Evolutionary conservation across 2,888 invertebrate species (phyloP).

Genomic region (Ditula angustiorana): DNA sequence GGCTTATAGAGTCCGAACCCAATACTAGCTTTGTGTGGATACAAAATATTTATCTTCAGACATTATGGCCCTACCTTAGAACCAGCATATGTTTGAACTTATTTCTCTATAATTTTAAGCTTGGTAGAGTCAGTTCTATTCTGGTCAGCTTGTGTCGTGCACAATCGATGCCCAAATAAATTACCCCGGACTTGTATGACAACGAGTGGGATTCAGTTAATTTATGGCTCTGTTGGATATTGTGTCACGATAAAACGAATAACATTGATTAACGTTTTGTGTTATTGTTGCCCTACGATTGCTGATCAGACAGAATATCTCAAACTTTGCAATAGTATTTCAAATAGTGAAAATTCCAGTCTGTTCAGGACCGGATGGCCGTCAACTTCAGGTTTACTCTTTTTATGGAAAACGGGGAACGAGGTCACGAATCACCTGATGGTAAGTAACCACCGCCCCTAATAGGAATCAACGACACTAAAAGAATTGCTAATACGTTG

Average conservation of each 20-base stretch:
- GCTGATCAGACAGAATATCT: no score
- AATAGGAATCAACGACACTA: no score
- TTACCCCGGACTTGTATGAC: slow-evolving; percentile 24
- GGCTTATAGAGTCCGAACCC: background rate
- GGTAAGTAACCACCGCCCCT: no score
- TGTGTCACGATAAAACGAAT: background rate
- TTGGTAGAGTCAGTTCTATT: background rate
- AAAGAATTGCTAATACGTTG: no score
- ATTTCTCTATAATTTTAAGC: background rate
- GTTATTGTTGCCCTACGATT: background rate
- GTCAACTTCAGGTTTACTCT: no score
- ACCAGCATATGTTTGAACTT: background rate
- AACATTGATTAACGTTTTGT: slow-evolving; percentile 1
- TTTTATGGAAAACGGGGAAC: no score
- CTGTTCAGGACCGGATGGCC: no score
- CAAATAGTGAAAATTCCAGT: no score
- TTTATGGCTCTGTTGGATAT: slow-evolving; percentile 14
- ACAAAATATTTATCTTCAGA: slow-evolving; percentile 7
- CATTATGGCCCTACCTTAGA: background rate
- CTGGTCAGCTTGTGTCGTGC: slow-evolving; percentile 3
- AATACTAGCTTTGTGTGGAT: background rate
- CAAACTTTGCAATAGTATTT: no score
- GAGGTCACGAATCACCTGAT: no score
- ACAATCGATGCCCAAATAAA: slow-evolving; percentile 24
- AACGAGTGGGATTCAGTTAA: slow-evolving; percentile 13